Conservation (phyloP, 1,140 invertebrate species). For the Ooceraea biroi region DNA sequence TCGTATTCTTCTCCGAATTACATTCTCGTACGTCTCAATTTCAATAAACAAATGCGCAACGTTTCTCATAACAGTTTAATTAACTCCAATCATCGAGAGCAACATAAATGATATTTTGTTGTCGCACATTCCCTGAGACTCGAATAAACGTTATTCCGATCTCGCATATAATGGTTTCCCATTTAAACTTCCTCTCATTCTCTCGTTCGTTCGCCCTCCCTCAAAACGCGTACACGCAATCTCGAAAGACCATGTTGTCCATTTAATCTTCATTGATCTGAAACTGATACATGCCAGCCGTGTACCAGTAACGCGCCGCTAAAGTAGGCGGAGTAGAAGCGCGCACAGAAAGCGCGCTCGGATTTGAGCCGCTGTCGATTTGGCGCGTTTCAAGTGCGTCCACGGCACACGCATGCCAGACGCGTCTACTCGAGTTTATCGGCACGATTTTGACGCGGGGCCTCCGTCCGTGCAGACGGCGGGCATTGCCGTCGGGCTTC, state of each 20-base stretch:
- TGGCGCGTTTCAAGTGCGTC: constrained; percentile 57
- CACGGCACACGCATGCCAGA: constrained; percentile 46
- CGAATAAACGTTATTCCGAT: background rate
- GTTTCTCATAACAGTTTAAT: constrained; percentile 1
- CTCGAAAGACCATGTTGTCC: background rate
- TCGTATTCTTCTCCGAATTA: background rate
- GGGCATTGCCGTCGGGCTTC: constrained; percentile 6
- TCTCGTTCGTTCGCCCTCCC: background rate
- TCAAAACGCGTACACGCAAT: background rate
- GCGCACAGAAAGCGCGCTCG: constrained; percentile 19
- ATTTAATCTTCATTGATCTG: constrained; percentile 4
- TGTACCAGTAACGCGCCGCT: background rate
- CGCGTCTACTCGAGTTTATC: constrained; percentile 66
- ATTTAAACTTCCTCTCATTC: background rate
- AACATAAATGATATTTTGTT: background rate
- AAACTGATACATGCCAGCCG: constrained; percentile 2
- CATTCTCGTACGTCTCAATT: background rate
- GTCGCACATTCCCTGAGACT: background rate
- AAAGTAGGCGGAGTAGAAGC: background rate
- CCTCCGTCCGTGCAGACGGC: constrained; percentile 16
- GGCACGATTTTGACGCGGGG: constrained; percentile 68
- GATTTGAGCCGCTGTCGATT: constrained; percentile 51
- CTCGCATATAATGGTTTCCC: background rate
- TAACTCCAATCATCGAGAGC: background rate
- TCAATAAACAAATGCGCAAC: background rate